These are phyloP conservation scores for Drosophila kuntzei DNA, from an alignment of 2,888 invertebrate genomes.

Conservation along the genomic window DNA sequence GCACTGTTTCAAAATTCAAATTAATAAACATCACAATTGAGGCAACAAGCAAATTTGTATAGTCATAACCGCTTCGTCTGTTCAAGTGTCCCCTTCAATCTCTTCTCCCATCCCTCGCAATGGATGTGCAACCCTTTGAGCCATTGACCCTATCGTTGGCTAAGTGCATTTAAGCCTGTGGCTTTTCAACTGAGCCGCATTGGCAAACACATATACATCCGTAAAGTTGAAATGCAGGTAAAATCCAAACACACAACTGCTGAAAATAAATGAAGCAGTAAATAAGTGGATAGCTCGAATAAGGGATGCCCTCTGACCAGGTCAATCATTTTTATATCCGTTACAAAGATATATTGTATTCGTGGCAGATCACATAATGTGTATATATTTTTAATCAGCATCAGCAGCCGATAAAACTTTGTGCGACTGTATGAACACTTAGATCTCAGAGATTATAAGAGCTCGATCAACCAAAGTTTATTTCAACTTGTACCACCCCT, in stretches of 20 bases:
- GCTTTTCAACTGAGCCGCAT: slow-evolving; percentile 48
- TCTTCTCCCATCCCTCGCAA: not conserved
- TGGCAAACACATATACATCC: slow-evolving; percentile 49
- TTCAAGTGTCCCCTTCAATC: not conserved
- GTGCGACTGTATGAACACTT: no score
- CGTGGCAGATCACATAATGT: no score
- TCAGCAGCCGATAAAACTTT: no score
- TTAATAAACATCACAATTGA: slow-evolving; percentile 70
- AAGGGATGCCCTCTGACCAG: not conserved
- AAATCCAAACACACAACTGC: slow-evolving; percentile 28
- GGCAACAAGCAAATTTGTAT: slow-evolving; percentile 66
- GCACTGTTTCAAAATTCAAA: slow-evolving; percentile 63
- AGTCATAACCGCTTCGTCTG: slow-evolving; percentile 63
- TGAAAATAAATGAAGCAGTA: not conserved
- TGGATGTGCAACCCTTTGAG: not conserved
- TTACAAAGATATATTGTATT: not conserved
- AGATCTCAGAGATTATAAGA: no score
- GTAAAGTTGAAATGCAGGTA: slow-evolving; percentile 63
- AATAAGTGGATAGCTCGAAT: not conserved
- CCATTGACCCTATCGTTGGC: slow-evolving; percentile 22
- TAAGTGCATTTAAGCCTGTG: slow-evolving; percentile 61
- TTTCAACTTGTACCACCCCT: no score
- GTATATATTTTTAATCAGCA: no score
- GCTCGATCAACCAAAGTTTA: no score
- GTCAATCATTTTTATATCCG: not conserved